Conservation (phyloP, 2,888 invertebrate genomes). For the Drosophila demipolita region DNA sequence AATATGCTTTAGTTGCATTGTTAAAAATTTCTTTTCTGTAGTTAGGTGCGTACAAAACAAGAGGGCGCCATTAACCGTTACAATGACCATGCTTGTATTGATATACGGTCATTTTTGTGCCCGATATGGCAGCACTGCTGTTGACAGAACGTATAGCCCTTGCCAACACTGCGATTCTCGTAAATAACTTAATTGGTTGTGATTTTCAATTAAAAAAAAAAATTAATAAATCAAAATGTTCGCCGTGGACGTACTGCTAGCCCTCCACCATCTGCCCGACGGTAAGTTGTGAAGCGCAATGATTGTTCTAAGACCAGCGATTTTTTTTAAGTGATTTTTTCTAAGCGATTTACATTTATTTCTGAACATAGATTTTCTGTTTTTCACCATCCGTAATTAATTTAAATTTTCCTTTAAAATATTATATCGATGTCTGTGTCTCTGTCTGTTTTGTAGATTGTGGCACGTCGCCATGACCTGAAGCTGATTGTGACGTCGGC, state of each 20-base stretch:
- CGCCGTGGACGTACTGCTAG: slow-evolving; percentile 91
- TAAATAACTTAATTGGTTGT: slow-evolving; percentile 42
- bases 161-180: slow-evolving; percentile 26
- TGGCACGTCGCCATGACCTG: slow-evolving; percentile 94
- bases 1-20: slow-evolving; percentile 25
- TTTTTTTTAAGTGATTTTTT: too few species aligned
- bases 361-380: not conserved
- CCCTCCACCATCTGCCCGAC: slow-evolving; percentile 88
- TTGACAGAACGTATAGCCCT: not conserved
- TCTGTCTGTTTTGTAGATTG: slow-evolving; percentile 88
- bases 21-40: slow-evolving; percentile 13
- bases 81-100: slow-evolving; percentile 4
- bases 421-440: not conserved
- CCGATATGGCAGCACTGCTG: slow-evolving; percentile 22
- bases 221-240: slow-evolving; percentile 86
- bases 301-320: not conserved
- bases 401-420: not conserved
- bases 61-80: slow-evolving; percentile 53
- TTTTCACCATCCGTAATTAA: not conserved
- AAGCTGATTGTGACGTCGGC: slow-evolving; percentile 99
- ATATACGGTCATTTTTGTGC: not conserved
- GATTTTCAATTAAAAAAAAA: slow-evolving; percentile 14
- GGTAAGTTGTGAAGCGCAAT: slow-evolving; percentile 84
- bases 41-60: slow-evolving; percentile 1
- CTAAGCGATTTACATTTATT: slow-evolving; percentile 5